Base-by-base conservation (phyloP, 1,140 invertebrate species). In the Dendroctonus ponderosae region DNA sequence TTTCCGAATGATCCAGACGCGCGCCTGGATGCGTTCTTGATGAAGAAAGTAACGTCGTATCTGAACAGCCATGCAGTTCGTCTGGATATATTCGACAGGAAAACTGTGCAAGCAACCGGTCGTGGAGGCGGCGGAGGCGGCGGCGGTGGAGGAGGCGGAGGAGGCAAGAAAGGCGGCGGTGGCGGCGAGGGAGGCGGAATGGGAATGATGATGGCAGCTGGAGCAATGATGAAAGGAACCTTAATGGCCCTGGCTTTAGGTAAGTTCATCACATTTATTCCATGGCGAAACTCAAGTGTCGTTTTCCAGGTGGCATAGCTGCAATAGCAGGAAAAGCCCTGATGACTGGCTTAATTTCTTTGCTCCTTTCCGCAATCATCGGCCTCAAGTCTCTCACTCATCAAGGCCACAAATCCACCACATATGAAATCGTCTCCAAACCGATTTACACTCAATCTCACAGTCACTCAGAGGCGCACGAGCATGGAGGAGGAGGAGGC, bases 401-500 rank as follows among this genome's bases (percentile, higher is more conserved):
- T 7, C 85, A 86, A 11, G 85, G 85, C 11, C 84, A 86, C 14
- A 89, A 89, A 70, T 88, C 87, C 12, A 91, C 90, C 0, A 91
- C 90, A 0, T 93, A 93, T 74, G 91, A 92, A 78, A 91, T 92
- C 50, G 87, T 93, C 15, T 87, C 89, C 56, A 92, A 92, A 70
- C 91, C 91, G 0, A 83, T 92, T 0, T 90, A 91, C 75, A 84
- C 84, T 0, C 86, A 87, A 49, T 83, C 85, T 0, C 89, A 91
- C 68, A 85, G 85, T 0, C 89, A 91, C 65, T 91, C 89, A 6
- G 84, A 86, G 0, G 84, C 81, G 7, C 82, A 89, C 75, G 80
- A 82, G 9, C 60, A 81, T 78, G 39, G 86, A 83, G 66, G 82
- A 84, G 26, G 26, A 26, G 59, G 82, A 75, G 14, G 86, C 83